Percentiles rank a stretch among this genome's conserved stretches.
Evolutionary conservation across 2,113 vertebrate genomes (phyloP).

Genomic region (Bungarus multicinctus): DNA sequence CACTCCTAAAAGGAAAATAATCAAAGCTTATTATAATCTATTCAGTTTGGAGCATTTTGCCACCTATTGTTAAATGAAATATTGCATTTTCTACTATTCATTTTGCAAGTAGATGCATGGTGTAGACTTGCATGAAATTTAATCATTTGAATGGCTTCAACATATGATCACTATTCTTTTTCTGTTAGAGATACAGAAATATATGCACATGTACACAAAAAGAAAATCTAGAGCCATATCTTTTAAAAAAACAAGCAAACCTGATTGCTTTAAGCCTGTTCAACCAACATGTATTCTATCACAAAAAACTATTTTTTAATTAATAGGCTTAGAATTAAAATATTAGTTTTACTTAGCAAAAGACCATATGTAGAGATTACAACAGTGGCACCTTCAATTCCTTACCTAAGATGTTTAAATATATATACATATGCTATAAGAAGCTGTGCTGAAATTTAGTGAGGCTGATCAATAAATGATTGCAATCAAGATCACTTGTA

Average conservation of each 20-base stretch:
- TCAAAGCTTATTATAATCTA: background rate
- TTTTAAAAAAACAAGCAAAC: too few relatives aligned
- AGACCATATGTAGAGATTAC: background rate
- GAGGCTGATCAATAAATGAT: background rate
- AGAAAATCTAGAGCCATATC: background rate
- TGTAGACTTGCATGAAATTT: background rate
- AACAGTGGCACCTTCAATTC: background rate
- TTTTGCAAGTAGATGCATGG: background rate
- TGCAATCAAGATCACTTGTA: background rate
- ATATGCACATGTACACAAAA: background rate
- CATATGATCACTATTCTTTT: background rate
- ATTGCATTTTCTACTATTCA: background rate
- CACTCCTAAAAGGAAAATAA: background rate
- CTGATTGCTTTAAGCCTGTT: background rate
- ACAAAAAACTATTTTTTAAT: background rate
- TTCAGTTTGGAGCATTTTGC: background rate
- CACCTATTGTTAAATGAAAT: background rate
- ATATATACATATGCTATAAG: background rate
- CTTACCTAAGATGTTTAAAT: background rate
- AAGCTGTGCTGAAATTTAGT: background rate
- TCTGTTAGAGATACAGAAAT: background rate
- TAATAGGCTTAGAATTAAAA: background rate
- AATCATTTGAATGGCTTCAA: background rate
- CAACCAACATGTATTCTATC: background rate
- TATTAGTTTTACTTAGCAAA: background rate